Evolutionary conservation across 1,140 invertebrate genomes (phyloP).

Genomic region (Leptinotarsa texana): DNA sequence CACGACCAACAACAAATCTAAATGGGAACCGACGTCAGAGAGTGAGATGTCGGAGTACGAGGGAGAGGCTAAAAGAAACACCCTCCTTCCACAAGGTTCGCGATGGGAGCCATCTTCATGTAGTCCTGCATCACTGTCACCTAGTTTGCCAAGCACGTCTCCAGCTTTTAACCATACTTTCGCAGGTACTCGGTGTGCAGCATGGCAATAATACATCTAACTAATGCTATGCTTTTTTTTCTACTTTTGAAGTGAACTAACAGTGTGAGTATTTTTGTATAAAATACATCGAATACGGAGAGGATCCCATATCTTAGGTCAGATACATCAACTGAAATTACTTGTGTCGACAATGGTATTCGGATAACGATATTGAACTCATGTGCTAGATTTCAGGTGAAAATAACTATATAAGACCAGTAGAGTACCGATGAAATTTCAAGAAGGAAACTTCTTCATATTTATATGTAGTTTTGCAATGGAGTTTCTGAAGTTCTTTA

Average conservation of each 20-base stretch:
- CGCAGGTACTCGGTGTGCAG: conserved; percentile 47
- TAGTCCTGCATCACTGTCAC: conserved; percentile 64
- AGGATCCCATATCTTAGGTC: too few relatives aligned
- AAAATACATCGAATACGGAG: too few relatives aligned
- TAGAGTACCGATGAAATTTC: too few relatives aligned
- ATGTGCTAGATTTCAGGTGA: too few relatives aligned
- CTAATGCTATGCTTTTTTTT: not conserved
- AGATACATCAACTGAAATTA: too few relatives aligned
- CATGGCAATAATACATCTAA: not conserved
- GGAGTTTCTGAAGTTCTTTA: too few relatives aligned
- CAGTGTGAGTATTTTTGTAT: too few relatives aligned
- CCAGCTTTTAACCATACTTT: conserved; percentile 56
- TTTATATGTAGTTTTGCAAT: too few relatives aligned
- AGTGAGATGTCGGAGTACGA: conserved; percentile 66
- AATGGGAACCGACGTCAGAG: conserved; percentile 68
- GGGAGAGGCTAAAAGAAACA: conserved; percentile 56
- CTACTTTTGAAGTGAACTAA: not conserved
- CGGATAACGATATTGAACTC: too few relatives aligned
- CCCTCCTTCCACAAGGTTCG: conserved; percentile 55
- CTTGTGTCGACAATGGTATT: too few relatives aligned
- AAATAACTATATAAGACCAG: too few relatives aligned
- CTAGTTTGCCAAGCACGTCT: conserved; percentile 63
- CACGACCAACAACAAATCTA: conserved; percentile 59
- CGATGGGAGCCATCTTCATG: conserved; percentile 63
- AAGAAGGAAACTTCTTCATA: too few relatives aligned